Evolutionary conservation across 2,113 vertebrate species (phyloP), one percentile per base, ranked within the genome.

Genomic region (Oryzias melastigma): DNA sequence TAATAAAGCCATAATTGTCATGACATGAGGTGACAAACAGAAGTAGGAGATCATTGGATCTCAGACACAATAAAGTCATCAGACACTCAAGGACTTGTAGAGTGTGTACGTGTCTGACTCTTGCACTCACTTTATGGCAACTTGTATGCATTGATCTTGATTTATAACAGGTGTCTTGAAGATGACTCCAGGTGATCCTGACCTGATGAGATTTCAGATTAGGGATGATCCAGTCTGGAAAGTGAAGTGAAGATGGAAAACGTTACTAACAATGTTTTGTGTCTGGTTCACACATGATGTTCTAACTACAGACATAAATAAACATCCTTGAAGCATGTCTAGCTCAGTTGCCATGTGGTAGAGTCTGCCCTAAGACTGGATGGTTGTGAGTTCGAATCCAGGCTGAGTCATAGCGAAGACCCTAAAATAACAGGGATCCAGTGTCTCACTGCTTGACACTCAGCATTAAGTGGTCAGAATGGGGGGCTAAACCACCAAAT

Each of bases 41-140:
- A 14, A 47, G 14, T 24, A 24, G 13, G 40, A 22, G 19, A 15
- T 14, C 1, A 35, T 35, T 35, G 35, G 8, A 35, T 12, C 10
- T 12, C 10, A 10, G 35, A 35, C 35, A 35, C 3, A 35, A 35
- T 35, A 12, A 35, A 35, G 25, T 43, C 29, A 50, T 42, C 20
- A 41, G 16, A n/a, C 24, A 16, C 57, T 5, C 6, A 20, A 42
- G 40, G 4, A 15, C 27, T 1, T n/a, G 25, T 18, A 3, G 49
- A 24, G 3, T 24, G 18, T 27, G 57, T 40, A 8, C 13, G 15
- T 1, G 17, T 25, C 29, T 60, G 45, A 50, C 25, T 19, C 14
- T 19, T 7, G 18, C 40, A 43, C 57, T 83, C 52, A 90, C 89
- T 81, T 85, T 70, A 29, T 54, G 72, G 54, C 54, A 63, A 65